These are phyloP conservation scores for Chrosomus eos DNA, from an alignment of 2,797 vertebrate genomes.

Conservation along the genomic window DNA sequence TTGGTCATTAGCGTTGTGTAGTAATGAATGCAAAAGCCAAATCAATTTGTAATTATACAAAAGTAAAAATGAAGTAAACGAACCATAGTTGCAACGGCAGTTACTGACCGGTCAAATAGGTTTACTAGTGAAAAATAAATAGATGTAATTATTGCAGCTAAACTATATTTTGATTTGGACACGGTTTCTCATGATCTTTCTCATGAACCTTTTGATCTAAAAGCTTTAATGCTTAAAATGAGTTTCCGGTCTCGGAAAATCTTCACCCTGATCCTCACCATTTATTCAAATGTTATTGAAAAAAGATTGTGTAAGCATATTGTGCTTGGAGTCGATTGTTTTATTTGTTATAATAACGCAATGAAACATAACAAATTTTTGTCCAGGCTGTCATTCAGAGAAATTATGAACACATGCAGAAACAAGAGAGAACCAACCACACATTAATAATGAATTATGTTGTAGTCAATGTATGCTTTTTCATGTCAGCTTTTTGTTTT, in stretches of 20 bases:
- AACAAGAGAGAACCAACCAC: no score
- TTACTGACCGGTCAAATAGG: not conserved
- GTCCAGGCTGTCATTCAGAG: not conserved
- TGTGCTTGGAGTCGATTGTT: no score
- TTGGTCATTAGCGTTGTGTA: not conserved
- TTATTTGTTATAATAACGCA: no score
- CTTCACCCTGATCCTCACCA: no score
- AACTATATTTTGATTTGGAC: not conserved
- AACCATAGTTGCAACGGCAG: not conserved
- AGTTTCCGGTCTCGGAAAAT: no score
- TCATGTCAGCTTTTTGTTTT: no score
- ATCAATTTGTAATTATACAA: not conserved
- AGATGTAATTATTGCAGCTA: not conserved
- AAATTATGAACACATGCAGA: not conserved
- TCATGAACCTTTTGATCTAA: not conserved
- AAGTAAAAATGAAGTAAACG: not conserved
- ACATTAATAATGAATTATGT: no score
- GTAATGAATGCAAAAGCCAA: not conserved
- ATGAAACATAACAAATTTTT: not conserved
- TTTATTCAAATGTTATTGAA: not conserved
- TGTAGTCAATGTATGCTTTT: no score
- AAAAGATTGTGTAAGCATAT: not conserved
- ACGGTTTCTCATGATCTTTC: not conserved
- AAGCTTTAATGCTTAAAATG: not conserved
- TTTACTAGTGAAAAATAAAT: not conserved